Conservation (phyloP, 2,888 invertebrate genomes). For the Dioctria linearis region DNA sequence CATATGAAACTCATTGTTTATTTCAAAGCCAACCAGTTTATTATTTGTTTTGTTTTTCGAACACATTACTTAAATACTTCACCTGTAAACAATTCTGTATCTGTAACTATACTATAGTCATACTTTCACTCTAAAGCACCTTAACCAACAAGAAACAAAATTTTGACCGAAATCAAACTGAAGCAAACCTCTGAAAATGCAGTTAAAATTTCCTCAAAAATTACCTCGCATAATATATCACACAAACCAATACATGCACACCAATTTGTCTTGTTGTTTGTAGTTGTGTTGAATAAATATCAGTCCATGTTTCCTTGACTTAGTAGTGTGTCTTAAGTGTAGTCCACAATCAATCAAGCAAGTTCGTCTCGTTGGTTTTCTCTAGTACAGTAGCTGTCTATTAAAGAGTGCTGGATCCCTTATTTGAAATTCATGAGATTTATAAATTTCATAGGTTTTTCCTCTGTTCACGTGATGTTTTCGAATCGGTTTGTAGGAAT, state of each 20-base stretch:
- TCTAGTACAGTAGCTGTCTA: conserved; percentile 55
- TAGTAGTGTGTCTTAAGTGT: not conserved
- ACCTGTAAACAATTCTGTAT: too few relatives aligned
- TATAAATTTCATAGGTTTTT: conserved; percentile 54
- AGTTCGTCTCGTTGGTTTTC: conserved; percentile 14
- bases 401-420: conserved; percentile 55
- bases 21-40: too few relatives aligned
- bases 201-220: conserved; percentile 1
- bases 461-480: conserved; percentile 12
- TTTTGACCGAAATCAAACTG: not conserved
- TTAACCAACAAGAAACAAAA: conserved; percentile 34
- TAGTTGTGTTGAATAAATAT: conserved; percentile 37
- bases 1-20: too few relatives aligned
- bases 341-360: conserved; percentile 26
- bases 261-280: not conserved
- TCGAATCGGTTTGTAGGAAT: conserved; percentile 12
- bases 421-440: conserved; percentile 56
- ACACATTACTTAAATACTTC: too few relatives aligned
- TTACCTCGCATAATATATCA: conserved; percentile 42
- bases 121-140: not conserved
- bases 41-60: too few relatives aligned
- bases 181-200: not conserved
- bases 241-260: conserved; percentile 44
- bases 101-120: not conserved
- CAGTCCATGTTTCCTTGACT: conserved; percentile 16